A percentile compares a stretch with the other conserved stretches of the same genome.
phyloP scores from a whole-genome alignment of 2,888 invertebrate species.

The Drosophila austrosaltans region DNA sequence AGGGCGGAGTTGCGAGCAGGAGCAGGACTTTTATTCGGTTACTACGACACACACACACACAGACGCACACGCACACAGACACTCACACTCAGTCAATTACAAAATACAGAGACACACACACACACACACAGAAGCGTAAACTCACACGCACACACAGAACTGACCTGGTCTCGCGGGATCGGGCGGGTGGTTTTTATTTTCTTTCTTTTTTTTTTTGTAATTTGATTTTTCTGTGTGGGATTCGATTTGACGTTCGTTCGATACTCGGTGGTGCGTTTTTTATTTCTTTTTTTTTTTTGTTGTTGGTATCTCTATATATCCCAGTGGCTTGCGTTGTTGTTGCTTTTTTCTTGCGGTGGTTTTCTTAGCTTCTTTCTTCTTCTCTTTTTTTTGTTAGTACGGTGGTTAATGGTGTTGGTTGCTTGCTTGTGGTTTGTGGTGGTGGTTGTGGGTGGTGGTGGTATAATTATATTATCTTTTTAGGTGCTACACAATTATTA shows the following conservation, averaged over 20 bases:
- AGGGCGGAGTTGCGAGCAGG: constrained; percentile 48
- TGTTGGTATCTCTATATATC: no score
- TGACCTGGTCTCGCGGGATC: constrained; percentile 11
- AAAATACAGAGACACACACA: constrained; percentile 2
- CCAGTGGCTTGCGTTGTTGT: no score
- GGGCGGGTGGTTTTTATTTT: constrained; percentile 30
- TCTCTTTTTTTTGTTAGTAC: not conserved
- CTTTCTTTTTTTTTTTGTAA: constrained; percentile 20
- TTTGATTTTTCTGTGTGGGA: not conserved
- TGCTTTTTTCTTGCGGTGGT: not conserved
- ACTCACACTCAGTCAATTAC: not conserved
- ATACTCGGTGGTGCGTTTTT: not conserved
- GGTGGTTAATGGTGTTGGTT: constrained; percentile 16
- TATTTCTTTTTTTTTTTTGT: no score
- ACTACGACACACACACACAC: constrained; percentile 34
- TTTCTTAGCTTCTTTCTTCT: not conserved
- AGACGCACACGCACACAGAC: constrained; percentile 6
- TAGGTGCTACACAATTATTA: constrained; percentile 17
- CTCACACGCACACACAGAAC: constrained; percentile 8
- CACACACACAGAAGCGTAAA: constrained; percentile 4
- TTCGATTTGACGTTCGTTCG: constrained; percentile 10
- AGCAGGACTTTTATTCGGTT: constrained; percentile 29
- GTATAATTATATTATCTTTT: not conserved
- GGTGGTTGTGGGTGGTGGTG: constrained; percentile 7
- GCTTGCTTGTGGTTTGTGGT: constrained; percentile 6